Evolutionary conservation across 2,888 invertebrate species (phyloP).

Genomic region (Theretra japonica): DNA sequence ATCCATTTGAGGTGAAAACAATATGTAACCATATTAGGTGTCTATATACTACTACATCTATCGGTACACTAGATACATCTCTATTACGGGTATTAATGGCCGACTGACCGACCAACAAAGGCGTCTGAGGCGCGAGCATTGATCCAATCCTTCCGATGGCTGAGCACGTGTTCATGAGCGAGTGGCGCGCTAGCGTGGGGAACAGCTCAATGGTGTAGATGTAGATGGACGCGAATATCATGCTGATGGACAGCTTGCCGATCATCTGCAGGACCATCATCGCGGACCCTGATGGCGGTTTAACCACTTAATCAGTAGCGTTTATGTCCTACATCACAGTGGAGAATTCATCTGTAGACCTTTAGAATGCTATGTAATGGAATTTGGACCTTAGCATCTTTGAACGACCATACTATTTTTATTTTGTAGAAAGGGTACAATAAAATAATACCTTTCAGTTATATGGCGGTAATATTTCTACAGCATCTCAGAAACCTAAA

Average conservation of each 20-base stretch:
- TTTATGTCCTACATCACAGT: too few species aligned
- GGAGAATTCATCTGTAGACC: too few species aligned
- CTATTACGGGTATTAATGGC: background rate
- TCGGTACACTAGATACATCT: background rate
- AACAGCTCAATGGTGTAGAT: slow-evolving; percentile 84
- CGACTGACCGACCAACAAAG: slow-evolving; percentile 80
- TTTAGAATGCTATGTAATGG: too few species aligned
- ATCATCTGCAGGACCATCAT: slow-evolving; percentile 56
- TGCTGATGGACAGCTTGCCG: slow-evolving; percentile 86
- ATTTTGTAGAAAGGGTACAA: too few species aligned
- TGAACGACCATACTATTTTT: too few species aligned
- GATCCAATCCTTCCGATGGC: slow-evolving; percentile 87
- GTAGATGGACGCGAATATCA: slow-evolving; percentile 85
- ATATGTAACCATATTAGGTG: background rate
- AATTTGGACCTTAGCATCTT: too few species aligned
- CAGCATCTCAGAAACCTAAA: too few species aligned
- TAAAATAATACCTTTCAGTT: too few species aligned
- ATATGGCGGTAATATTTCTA: too few species aligned
- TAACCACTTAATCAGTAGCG: background rate
- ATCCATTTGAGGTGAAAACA: too few species aligned
- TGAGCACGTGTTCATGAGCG: slow-evolving; percentile 86
- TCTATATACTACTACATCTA: background rate
- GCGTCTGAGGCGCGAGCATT: slow-evolving; percentile 88
- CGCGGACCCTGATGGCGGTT: background rate
- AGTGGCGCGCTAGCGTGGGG: slow-evolving; percentile 86